phyloP scores from a whole-genome alignment of 2,113 vertebrate genomes.

The Dicerorhinus sumatrensis region DNA sequence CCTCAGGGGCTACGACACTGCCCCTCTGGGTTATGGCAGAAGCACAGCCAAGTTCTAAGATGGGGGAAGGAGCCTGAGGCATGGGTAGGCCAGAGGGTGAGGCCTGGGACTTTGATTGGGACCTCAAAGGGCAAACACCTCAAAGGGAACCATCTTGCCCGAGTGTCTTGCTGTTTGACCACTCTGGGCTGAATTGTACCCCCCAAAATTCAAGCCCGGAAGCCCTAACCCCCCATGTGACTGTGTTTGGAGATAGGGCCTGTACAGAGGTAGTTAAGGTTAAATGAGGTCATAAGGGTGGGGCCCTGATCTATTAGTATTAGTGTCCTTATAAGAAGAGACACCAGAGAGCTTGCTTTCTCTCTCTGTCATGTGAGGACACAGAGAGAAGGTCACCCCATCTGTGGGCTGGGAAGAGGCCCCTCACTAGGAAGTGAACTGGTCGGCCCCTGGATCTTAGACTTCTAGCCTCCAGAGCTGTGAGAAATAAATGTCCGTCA shows the following conservation, averaged over 20 bases:
- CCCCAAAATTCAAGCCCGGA: too few relatives aligned
- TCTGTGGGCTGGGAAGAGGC: neutral
- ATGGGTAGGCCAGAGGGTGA: neutral
- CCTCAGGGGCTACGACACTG: rapidly evolving
- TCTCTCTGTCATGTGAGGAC: neutral
- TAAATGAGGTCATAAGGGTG: neutral
- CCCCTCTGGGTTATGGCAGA: neutral
- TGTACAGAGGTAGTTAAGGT: neutral
- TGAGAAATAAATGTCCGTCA: neutral
- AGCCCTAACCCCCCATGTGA: neutral
- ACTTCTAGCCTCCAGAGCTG: neutral
- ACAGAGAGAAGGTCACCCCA: neutral
- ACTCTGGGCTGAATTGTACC: neutral
- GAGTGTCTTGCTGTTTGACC: neutral
- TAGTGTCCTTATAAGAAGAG: neutral
- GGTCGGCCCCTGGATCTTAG: neutral
- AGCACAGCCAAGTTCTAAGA: neutral
- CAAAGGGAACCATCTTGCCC: neutral
- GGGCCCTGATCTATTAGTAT: neutral
- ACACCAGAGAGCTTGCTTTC: neutral
- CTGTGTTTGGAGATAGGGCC: neutral
- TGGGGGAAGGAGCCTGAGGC: too few relatives aligned
- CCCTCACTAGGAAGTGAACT: neutral
- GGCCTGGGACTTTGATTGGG: neutral
- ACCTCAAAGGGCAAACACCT: neutral